phyloP scores from a whole-genome alignment of 2,797 vertebrate genomes.

The Falco columbarius region DNA sequence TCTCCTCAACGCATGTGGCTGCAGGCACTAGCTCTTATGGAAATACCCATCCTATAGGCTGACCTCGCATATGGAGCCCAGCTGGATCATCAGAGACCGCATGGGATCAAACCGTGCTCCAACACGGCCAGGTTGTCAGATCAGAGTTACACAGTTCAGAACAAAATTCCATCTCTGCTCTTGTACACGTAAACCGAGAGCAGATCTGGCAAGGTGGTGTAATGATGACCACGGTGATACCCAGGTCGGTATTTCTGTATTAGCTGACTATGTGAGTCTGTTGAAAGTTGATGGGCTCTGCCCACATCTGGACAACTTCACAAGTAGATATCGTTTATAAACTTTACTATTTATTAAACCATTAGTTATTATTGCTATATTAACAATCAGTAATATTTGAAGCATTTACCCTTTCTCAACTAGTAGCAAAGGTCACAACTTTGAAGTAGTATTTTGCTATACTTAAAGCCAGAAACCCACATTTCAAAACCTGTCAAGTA shows the following conservation, averaged over 20 bases:
- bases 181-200: not conserved
- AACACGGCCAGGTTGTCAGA: not conserved
- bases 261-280: not conserved
- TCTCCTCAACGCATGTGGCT: not conserved
- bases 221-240: accelerated
- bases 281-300: not conserved
- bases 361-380: not conserved
- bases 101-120: not conserved
- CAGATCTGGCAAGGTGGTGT: not conserved
- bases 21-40: not conserved
- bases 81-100: accelerated
- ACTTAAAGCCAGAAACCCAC: not conserved
- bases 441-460: not conserved
- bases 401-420: not conserved
- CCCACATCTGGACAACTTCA: not conserved
- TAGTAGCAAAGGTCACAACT: not conserved
- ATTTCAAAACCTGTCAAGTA: not conserved
- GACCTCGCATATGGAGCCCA: not conserved
- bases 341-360: not conserved
- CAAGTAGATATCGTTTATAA: not conserved
- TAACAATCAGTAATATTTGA: not conserved
- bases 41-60: not conserved
- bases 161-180: not conserved
- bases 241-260: not conserved
- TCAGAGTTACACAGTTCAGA: not conserved